Evolutionary conservation across 2,113 vertebrate genomes (phyloP).

Genomic region (Naja naja): DNA sequence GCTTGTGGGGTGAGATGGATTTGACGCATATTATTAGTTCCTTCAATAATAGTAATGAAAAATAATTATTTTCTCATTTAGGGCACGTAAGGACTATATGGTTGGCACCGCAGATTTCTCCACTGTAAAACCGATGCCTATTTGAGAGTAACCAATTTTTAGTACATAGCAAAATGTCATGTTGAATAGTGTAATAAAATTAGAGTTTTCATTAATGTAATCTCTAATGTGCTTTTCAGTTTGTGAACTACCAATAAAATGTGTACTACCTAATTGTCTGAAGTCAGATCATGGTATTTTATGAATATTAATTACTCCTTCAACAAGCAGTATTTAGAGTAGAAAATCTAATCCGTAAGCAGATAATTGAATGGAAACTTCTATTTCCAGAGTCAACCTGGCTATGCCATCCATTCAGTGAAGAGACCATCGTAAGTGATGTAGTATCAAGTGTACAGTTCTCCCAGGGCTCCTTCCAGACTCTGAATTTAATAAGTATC

Average conservation of each 20-base stretch:
- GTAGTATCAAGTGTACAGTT: not conserved
- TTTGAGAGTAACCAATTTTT: not conserved
- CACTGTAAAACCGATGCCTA: not conserved
- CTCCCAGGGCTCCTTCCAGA: not conserved
- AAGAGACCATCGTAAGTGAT: not conserved
- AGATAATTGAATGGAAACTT: not conserved
- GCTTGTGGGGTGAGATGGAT: not conserved
- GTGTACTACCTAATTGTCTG: not conserved
- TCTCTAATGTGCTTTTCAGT: not conserved
- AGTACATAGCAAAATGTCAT: not conserved
- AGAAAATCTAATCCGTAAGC: not conserved
- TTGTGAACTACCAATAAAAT: not conserved
- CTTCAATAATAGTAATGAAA: not conserved
- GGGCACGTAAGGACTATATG: constrained; percentile 1
- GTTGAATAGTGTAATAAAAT: not conserved
- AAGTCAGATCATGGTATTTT: not conserved
- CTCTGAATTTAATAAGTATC: not conserved
- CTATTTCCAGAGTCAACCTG: not conserved
- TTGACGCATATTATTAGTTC: not conserved
- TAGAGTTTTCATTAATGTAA: not conserved
- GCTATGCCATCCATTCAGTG: not conserved
- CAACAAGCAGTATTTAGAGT: not conserved
- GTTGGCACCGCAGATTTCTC: constrained; percentile 22
- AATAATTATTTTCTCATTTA: constrained; percentile 7
- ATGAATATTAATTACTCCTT: not conserved